Evolutionary conservation across 2,888 invertebrate genomes (phyloP).

Genomic region (Cantharis nigra): DNA sequence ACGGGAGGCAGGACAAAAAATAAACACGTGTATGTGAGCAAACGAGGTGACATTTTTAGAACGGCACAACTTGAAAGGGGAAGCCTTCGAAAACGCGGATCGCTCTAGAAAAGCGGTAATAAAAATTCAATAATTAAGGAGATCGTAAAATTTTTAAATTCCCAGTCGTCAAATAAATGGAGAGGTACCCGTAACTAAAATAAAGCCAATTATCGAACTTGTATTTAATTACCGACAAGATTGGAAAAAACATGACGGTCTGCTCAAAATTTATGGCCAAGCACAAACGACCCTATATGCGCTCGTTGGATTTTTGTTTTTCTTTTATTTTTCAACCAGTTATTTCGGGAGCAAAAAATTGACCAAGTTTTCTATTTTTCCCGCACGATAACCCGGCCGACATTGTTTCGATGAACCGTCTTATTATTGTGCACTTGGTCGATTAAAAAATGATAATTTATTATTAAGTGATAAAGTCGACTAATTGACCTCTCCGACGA

Average conservation of each 20-base stretch:
- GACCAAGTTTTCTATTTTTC: neutral
- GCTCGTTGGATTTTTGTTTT: neutral
- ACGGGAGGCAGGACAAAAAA: constrained; percentile 40
- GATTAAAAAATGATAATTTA: neutral
- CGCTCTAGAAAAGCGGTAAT: constrained; percentile 35
- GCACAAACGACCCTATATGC: neutral
- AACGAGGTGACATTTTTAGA: constrained; percentile 47
- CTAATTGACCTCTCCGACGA: neutral
- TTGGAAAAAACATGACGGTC: constrained; percentile 24
- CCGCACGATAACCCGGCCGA: neutral
- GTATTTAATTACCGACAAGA: constrained; percentile 29
- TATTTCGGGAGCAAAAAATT: neutral
- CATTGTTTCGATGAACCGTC: neutral
- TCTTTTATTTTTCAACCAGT: neutral
- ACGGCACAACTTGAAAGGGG: constrained; percentile 39
- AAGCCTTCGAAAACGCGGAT: constrained; percentile 14
- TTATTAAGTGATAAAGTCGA: neutral
- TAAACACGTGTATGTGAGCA: constrained; percentile 48
- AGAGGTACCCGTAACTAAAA: constrained; percentile 19
- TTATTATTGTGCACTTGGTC: neutral
- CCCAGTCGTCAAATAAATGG: constrained; percentile 21
- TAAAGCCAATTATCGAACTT: constrained; percentile 29
- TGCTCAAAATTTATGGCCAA: constrained; percentile 24
- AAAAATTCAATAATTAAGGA: constrained; percentile 36
- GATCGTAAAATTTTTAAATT: constrained; percentile 33